phyloP scores from a whole-genome alignment of 2,113 vertebrate species.

The Dolichotis patagonum region DNA sequence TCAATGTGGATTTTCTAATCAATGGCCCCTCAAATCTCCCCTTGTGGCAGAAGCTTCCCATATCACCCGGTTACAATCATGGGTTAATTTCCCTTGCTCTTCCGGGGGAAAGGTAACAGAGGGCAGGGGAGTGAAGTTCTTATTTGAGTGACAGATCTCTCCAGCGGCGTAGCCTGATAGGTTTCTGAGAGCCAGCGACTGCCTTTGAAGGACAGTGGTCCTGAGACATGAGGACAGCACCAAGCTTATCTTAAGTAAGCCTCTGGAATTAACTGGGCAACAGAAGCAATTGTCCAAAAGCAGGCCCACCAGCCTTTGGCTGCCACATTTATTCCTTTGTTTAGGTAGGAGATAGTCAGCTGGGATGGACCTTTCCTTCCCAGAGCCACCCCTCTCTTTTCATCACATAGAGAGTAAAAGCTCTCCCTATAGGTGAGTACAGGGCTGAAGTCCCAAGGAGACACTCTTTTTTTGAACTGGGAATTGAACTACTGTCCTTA shows the following conservation, averaged over 20 bases:
- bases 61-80: background rate
- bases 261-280: background rate
- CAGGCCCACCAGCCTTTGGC: background rate
- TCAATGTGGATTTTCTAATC: background rate
- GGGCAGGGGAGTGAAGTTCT: background rate
- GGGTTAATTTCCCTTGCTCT: background rate
- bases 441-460: background rate
- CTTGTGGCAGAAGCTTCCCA: background rate
- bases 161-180: background rate
- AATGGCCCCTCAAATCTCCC: background rate
- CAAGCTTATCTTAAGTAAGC: background rate
- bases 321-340: background rate
- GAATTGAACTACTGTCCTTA: too few species aligned
- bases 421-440: background rate
- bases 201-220: background rate
- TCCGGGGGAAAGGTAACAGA: background rate
- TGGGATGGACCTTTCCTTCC: background rate
- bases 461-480: too few species aligned
- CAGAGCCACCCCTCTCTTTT: background rate
- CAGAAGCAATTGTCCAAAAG: background rate
- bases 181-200: background rate
- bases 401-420: background rate
- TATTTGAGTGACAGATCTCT: background rate
- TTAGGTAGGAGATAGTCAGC: background rate
- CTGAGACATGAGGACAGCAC: background rate